A percentile compares a stretch with the other conserved stretches of the same genome.
Evolutionary conservation across 2,113 vertebrate species (phyloP).

Genomic region (Microcebus lehilahytsara): DNA sequence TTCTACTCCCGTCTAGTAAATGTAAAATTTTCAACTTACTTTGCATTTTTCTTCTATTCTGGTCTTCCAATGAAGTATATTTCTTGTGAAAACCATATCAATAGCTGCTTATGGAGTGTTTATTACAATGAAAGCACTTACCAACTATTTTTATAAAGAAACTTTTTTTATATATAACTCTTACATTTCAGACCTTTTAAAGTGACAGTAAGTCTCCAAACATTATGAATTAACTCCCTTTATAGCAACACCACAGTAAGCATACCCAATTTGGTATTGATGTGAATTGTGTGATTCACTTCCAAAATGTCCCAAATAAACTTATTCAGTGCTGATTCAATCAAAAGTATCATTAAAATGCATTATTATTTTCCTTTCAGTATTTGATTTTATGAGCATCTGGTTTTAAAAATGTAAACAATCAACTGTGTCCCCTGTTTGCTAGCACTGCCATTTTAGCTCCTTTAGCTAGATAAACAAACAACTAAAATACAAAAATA

Average conservation of each 20-base stretch:
- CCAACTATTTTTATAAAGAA: slow-evolving; percentile 17
- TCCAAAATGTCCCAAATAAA: slow-evolving; percentile 31
- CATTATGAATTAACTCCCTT: background rate
- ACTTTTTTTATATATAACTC: background rate
- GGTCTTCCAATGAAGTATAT: background rate
- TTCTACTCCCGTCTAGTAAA: background rate
- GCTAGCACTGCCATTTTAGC: background rate
- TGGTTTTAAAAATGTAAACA: slow-evolving; percentile 31
- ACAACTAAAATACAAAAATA: slow-evolving; percentile 8
- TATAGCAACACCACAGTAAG: background rate
- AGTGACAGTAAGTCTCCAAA: slow-evolving; percentile 2
- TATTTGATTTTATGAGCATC: slow-evolving; percentile 36
- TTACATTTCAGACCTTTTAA: slow-evolving; percentile 31
- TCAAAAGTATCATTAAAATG: slow-evolving; percentile 10
- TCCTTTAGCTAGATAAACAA: slow-evolving; percentile 25
- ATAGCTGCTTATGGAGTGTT: background rate
- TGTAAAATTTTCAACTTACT: background rate
- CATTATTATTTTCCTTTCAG: slow-evolving; percentile 23
- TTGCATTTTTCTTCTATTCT: background rate
- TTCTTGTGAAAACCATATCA: slow-evolving; percentile 38
- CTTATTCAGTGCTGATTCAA: background rate
- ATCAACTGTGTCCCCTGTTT: background rate
- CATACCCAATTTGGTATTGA: background rate
- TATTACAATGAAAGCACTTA: background rate
- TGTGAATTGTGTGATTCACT: background rate